phyloP scores from a whole-genome alignment of 2,888 invertebrate genomes.

The Fragum whitleyi region DNA sequence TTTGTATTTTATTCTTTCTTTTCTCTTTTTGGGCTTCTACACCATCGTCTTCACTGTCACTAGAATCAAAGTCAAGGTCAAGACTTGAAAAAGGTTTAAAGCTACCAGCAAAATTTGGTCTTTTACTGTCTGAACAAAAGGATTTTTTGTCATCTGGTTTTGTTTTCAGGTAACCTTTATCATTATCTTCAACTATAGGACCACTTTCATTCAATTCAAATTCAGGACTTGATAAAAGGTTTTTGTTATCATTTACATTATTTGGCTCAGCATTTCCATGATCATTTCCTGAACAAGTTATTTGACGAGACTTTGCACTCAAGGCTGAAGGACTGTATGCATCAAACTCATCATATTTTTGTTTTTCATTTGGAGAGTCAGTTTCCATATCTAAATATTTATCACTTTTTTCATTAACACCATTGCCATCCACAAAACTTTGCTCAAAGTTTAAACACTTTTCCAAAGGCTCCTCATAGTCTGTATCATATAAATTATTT shows the following conservation, averaged over 20 bases:
- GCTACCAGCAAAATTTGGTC: neutral
- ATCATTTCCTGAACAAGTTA: too few species aligned
- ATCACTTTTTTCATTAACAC: neutral
- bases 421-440: too few species aligned
- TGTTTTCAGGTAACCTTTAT: neutral
- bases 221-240: neutral
- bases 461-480: too few species aligned
- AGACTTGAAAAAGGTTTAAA: neutral
- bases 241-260: neutral
- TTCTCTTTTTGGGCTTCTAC: neutral
- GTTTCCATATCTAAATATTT: neutral
- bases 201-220: neutral
- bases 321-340: neutral
- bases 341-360: neutral
- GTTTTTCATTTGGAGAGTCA: neutral
- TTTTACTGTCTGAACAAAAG: neutral
- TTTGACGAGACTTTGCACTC: too few species aligned
- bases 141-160: neutral
- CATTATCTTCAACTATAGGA: neutral
- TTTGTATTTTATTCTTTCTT: neutral
- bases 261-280: too few species aligned
- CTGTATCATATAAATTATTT: too few species aligned
- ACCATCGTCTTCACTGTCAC: slow-evolving; percentile 6
- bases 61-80: neutral
- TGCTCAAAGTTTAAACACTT: too few species aligned